Base-by-base conservation (phyloP, 35 echinoderm and acorn worm genomes). In the Eucidaris tribuloides region DNA sequence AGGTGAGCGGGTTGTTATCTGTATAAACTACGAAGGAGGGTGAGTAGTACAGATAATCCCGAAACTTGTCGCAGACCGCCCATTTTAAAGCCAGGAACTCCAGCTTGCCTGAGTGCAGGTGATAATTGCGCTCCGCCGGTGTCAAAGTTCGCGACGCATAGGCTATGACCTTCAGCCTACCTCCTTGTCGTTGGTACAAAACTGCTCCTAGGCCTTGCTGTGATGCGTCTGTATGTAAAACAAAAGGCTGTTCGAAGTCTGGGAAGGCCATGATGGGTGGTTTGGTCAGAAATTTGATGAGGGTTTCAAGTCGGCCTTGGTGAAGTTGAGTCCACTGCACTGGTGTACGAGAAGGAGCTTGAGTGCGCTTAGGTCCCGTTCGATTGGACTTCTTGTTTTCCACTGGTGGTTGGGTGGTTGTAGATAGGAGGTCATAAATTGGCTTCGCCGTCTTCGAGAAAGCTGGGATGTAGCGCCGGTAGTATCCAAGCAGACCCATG, bases 1-100 rank as follows among this genome's bases (percentile, higher is more conserved):
- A 87, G 4, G 85, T 87, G 1, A 87, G 62, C 43, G 85, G 85
- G 55, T 87, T 87, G 58, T 87, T 87, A 33, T 87, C 85, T 3
- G 86, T 88, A 58, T 81, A 88, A 2, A 88, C 86, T 2, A 33
- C 54, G 19, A 85, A 76, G 4, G 45, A 38, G 20, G 35, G 29
- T 24, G 81, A 65, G 84, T 89, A 61, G 42, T 77, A 80, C n/a
- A 85, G 81, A 38, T 90, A 90, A 35, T 90, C 87, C 3, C 87
- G 31, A 44, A 90, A 90, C 9, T 79, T 65, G 29, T 90, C 48
- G 17, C 82, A 86, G 1, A 89, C 37, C 5, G 86, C 68, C 89
- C 81, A 91, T 33, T 91, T 84, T 13, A 91, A 46, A n/a, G 89
- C 81, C 43, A 83, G 34, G 35, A 91, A 91, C n/a, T n/a, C n/a